phyloP scores from a whole-genome alignment of 2,888 invertebrate species.

The Trichopria drosophilae region DNA sequence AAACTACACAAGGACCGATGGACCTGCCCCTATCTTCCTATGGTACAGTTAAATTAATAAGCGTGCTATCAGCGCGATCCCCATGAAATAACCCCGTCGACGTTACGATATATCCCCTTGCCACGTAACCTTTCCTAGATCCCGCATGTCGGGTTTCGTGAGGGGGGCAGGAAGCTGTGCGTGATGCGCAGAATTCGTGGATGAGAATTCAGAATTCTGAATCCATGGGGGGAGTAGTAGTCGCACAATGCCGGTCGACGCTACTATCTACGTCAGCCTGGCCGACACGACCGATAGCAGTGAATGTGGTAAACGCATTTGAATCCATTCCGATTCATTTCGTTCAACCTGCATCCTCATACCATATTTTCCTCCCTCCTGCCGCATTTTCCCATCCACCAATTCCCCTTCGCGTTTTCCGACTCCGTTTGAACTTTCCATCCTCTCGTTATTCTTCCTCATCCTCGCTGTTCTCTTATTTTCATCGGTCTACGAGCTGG shows the following conservation, averaged over 20 bases:
- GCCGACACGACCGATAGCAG: slow-evolving; percentile 47
- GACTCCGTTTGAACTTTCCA: too few species aligned
- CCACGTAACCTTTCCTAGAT: slow-evolving; percentile 18
- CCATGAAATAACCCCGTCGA: slow-evolving; percentile 26
- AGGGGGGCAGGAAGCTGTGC: slow-evolving; percentile 27
- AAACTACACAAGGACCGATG: slow-evolving; percentile 2
- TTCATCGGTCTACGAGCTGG: too few species aligned
- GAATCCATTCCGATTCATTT: slow-evolving; percentile 44
- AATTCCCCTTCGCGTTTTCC: too few species aligned
- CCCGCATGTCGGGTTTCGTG: slow-evolving; percentile 34
- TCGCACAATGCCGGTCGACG: slow-evolving; percentile 46
- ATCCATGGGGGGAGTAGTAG: slow-evolving; percentile 37
- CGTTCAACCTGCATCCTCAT: slow-evolving; percentile 21
- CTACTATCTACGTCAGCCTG: slow-evolving; percentile 47
- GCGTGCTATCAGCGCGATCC: slow-evolving; percentile 26
- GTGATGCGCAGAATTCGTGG: slow-evolving; percentile 36
- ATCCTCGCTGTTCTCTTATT: too few species aligned
- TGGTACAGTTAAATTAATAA: slow-evolving; percentile 38
- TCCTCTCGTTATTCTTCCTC: too few species aligned
- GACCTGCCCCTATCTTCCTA: slow-evolving; percentile 4
- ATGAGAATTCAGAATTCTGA: slow-evolving; percentile 40
- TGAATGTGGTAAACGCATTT: slow-evolving; percentile 47
- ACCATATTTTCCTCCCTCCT: too few species aligned
- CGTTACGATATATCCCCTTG: slow-evolving; percentile 6
- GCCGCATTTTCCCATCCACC: too few species aligned